phyloP scores from a whole-genome alignment of 2,888 invertebrate species.

The Alsophila aescularia region DNA sequence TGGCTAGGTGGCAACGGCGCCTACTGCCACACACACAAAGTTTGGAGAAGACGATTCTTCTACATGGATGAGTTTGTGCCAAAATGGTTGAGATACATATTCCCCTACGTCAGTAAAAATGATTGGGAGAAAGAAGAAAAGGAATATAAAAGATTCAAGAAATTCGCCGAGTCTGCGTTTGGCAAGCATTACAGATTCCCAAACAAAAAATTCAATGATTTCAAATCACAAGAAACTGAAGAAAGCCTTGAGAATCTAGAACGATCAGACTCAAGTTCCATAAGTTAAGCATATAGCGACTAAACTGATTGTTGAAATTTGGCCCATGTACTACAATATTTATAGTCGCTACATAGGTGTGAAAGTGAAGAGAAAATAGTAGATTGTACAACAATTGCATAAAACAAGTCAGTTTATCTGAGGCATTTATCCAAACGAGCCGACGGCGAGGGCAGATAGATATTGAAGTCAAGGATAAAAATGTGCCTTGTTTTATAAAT shows the following conservation, averaged over 20 bases:
- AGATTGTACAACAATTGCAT: too few relatives aligned
- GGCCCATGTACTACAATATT: too few relatives aligned
- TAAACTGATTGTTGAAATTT: too few relatives aligned
- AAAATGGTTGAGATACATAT: constrained; percentile 50
- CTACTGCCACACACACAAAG: constrained; percentile 57
- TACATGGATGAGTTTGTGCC: constrained; percentile 67
- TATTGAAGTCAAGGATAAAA: too few relatives aligned
- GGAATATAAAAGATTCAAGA: constrained; percentile 55
- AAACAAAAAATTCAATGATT: constrained; percentile 7
- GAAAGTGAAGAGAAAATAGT: too few relatives aligned
- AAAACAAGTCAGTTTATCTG: too few relatives aligned
- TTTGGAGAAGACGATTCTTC: constrained; percentile 63
- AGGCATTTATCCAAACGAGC: too few relatives aligned
- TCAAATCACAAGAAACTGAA: constrained; percentile 9
- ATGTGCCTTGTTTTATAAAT: too few relatives aligned
- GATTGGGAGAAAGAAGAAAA: constrained; percentile 61
- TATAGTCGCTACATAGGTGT: too few relatives aligned
- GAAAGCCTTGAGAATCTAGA: constrained; percentile 7
- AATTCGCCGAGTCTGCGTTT: constrained; percentile 59
- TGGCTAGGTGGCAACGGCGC: constrained; percentile 57
- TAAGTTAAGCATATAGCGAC: not conserved
- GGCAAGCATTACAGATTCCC: constrained; percentile 51
- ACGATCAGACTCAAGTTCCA: constrained; percentile 10
- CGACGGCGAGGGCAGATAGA: too few relatives aligned
- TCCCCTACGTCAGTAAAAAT: constrained; percentile 54